Percentiles rank a stretch among this genome's conserved stretches.
These are phyloP conservation scores for Mellilla xanthometata DNA, from an alignment of 2,888 invertebrate genomes.

Conservation along the genomic window DNA sequence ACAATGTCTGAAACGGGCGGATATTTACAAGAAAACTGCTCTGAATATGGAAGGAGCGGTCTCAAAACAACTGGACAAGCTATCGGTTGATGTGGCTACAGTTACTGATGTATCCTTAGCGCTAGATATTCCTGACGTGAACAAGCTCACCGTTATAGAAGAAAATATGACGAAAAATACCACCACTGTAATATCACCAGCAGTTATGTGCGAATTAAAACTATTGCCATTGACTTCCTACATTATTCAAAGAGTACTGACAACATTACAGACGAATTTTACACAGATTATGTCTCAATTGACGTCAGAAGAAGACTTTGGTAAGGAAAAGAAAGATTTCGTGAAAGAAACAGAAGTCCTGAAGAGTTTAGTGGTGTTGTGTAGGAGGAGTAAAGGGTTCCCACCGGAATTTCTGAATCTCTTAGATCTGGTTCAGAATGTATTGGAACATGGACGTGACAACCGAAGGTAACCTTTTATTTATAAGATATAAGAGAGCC, in stretches of 20 bases:
- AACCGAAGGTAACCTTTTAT: slow-evolving; percentile 44
- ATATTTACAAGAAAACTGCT: slow-evolving; percentile 46
- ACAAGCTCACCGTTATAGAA: slow-evolving; percentile 39
- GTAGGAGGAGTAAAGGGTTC: slow-evolving; percentile 50
- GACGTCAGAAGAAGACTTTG: slow-evolving; percentile 18
- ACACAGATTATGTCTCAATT: slow-evolving; percentile 37
- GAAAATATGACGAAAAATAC: slow-evolving; percentile 40
- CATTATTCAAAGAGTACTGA: slow-evolving; percentile 64
- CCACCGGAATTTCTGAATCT: slow-evolving; percentile 54
- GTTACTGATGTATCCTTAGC: slow-evolving; percentile 47
- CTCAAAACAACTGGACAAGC: slow-evolving; percentile 49
- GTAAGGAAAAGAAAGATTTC: slow-evolving; percentile 6
- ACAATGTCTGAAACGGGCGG: slow-evolving; percentile 39
- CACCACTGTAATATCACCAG: slow-evolving; percentile 18
- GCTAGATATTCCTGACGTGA: slow-evolving; percentile 52
- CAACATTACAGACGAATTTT: slow-evolving; percentile 47
- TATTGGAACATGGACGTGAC: slow-evolving; percentile 35
- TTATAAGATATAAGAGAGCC: neutral
- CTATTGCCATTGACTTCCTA: slow-evolving; percentile 83
- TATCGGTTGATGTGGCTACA: slow-evolving; percentile 36
- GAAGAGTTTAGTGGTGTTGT: slow-evolving; percentile 38
- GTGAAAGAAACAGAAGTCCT: slow-evolving; percentile 35
- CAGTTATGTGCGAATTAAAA: slow-evolving; percentile 41
- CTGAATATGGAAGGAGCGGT: slow-evolving; percentile 57
- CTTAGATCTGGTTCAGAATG: slow-evolving; percentile 48